phyloP scores from a whole-genome alignment of 2,888 invertebrate genomes.

The Capitulum mitella region DNA sequence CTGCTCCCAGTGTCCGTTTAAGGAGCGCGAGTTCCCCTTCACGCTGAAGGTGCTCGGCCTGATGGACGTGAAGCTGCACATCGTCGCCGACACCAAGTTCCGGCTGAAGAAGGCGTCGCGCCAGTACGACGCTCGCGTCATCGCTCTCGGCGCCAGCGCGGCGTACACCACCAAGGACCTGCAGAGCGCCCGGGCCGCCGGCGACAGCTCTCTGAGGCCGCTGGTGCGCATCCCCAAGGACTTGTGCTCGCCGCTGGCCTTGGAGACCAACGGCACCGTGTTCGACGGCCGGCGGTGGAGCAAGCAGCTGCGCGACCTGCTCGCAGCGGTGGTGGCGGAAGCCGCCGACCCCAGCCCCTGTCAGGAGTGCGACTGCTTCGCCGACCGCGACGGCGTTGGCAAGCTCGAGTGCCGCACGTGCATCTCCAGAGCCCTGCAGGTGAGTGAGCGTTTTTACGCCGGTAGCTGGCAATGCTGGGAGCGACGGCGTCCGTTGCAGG shows the following conservation, averaged over 20 bases:
- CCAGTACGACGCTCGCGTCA: constrained; percentile 30
- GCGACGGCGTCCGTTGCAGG: no score
- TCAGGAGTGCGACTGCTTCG: constrained; percentile 46
- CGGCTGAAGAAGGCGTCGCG: neutral
- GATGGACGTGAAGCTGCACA: neutral
- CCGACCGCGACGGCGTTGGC: constrained; percentile 45
- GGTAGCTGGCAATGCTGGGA: no score
- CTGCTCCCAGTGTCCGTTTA: constrained; percentile 37
- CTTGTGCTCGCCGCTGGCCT: constrained; percentile 43
- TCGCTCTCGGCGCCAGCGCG: neutral
- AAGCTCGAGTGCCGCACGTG: constrained; percentile 43
- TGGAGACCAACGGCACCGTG: constrained; percentile 44
- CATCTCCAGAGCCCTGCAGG: constrained; percentile 36
- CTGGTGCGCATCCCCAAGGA: constrained; percentile 43
- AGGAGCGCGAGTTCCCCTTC: neutral
- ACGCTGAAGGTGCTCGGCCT: neutral
- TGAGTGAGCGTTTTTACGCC: neutral
- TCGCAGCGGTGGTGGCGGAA: constrained; percentile 41
- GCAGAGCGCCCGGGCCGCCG: constrained; percentile 25
- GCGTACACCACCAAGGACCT: neutral
- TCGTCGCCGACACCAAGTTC: neutral
- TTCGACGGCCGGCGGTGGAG: constrained; percentile 40
- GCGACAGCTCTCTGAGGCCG: constrained; percentile 40
- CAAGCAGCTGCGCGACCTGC: constrained; percentile 42
- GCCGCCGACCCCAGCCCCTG: constrained; percentile 43